Percentiles rank a stretch among this genome's conserved stretches.
Evolutionary conservation across 2,797 vertebrate species (phyloP).

Genomic region (Heliangelus exortis): DNA sequence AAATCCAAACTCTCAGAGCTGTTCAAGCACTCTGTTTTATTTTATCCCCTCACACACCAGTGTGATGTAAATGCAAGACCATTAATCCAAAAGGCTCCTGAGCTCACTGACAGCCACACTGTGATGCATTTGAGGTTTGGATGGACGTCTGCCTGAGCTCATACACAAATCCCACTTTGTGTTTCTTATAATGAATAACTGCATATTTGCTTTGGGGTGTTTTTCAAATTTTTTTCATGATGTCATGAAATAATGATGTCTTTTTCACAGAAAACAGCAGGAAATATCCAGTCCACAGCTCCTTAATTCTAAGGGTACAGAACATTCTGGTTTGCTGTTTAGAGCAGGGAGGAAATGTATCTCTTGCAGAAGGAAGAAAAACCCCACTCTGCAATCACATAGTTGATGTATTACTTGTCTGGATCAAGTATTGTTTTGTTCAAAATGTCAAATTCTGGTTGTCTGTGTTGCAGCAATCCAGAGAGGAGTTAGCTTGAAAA

Average conservation of each 20-base stretch:
- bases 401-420: conserved; percentile 37
- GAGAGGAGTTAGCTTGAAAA: conserved; percentile 61
- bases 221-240: too few relatives aligned
- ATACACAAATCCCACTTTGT: not conserved
- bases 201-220: fast-evolving
- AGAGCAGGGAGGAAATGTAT: not conserved
- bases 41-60: too few relatives aligned
- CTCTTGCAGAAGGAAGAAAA: not conserved
- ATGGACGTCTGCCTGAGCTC: not conserved
- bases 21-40: not conserved
- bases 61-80: not conserved
- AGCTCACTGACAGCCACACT: not conserved
- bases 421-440: conserved; percentile 61
- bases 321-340: conserved; percentile 7
- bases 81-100: not conserved
- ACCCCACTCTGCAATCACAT: not conserved
- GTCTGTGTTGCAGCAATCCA: conserved; percentile 56
- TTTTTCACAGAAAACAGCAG: not conserved
- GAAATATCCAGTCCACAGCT: not conserved
- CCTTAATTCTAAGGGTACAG: not conserved
- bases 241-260: not conserved
- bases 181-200: not conserved
- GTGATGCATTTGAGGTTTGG: not conserved
- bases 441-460: conserved; percentile 68
- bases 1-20: not conserved